Conservation (phyloP, 2,797 vertebrate species). For the Intellagama lesueurii region DNA sequence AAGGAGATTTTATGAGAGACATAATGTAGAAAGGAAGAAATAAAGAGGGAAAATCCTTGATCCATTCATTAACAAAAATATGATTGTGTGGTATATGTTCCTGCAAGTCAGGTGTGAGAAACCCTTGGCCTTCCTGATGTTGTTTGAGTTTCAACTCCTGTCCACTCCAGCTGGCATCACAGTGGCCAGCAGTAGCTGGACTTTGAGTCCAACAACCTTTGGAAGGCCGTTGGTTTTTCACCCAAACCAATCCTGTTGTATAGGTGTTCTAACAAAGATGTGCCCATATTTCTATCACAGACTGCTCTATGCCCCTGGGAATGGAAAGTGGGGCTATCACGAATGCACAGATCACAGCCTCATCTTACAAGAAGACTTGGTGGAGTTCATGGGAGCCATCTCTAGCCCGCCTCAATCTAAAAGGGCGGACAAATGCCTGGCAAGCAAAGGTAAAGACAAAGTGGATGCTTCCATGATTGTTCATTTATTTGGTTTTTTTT, state of each 20-base stretch:
- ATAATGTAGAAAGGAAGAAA: background rate
- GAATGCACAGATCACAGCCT: constrained; percentile 86
- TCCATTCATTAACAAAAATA: background rate
- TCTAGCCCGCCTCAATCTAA: constrained; percentile 87
- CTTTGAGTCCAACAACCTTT: background rate
- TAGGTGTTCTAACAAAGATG: constrained; percentile 17
- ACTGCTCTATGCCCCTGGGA: constrained; percentile 92
- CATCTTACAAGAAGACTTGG: constrained; percentile 85
- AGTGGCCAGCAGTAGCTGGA: background rate
- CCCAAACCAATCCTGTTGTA: background rate
- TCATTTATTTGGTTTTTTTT: background rate
- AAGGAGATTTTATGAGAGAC: background rate
- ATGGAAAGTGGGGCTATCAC: constrained; percentile 86
- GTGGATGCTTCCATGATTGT: background rate
- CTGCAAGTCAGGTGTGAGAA: background rate
- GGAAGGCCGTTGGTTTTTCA: no score
- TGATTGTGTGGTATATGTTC: constrained; percentile 13
- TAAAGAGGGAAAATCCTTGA: background rate
- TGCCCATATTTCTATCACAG: constrained; percentile 73
- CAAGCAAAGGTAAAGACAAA: constrained; percentile 85
- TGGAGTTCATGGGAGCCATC: constrained; percentile 84
- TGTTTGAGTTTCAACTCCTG: background rate
- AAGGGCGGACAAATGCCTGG: constrained; percentile 91
- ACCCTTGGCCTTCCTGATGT: background rate
- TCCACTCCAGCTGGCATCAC: background rate